A percentile compares a stretch with the other conserved stretches of the same genome.
Evolutionary conservation across 2,888 invertebrate species (phyloP).

Genomic region (Lacanobia wlatinum): DNA sequence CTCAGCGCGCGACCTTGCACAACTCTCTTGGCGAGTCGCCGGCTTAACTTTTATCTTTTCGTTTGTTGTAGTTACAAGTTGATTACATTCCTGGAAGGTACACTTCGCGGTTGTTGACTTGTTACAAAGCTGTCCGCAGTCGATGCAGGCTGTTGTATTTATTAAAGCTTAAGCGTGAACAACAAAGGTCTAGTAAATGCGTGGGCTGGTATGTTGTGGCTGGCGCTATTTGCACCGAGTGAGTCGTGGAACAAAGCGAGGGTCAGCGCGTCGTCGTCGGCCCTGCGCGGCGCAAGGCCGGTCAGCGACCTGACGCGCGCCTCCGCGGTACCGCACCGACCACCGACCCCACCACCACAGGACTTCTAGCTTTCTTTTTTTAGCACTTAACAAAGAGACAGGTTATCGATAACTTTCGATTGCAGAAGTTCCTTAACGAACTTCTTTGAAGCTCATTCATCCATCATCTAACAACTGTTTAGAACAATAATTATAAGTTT

Average conservation of each 20-base stretch:
- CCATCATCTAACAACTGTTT: constrained; percentile 2
- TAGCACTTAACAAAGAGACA: constrained; percentile 62
- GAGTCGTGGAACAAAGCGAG: constrained; percentile 83
- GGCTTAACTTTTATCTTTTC: constrained; percentile 68
- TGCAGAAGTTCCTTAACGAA: constrained; percentile 2
- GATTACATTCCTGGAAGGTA: constrained; percentile 45
- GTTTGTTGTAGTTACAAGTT: constrained; percentile 60
- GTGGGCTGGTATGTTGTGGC: constrained; percentile 71
- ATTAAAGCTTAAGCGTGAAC: constrained; percentile 61
- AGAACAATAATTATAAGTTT: constrained; percentile 5
- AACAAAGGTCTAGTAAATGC: constrained; percentile 64
- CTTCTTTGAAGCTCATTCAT: neutral
- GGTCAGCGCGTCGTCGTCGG: constrained; percentile 81
- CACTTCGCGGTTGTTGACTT: constrained; percentile 33
- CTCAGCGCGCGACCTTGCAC: constrained; percentile 86
- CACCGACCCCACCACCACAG: constrained; percentile 75
- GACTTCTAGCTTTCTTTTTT: constrained; percentile 76
- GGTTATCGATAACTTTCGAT: constrained; percentile 48
- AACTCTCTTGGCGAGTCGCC: constrained; percentile 83
- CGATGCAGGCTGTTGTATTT: constrained; percentile 51
- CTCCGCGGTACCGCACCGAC: constrained; percentile 75
- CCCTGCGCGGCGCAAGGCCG: constrained; percentile 89
- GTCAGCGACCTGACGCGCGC: constrained; percentile 86
- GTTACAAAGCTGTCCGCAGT: constrained; percentile 28
- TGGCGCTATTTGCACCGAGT: constrained; percentile 71